Evolutionary conservation across 2,888 invertebrate genomes (phyloP).

Genomic region (Plusia festucae): DNA sequence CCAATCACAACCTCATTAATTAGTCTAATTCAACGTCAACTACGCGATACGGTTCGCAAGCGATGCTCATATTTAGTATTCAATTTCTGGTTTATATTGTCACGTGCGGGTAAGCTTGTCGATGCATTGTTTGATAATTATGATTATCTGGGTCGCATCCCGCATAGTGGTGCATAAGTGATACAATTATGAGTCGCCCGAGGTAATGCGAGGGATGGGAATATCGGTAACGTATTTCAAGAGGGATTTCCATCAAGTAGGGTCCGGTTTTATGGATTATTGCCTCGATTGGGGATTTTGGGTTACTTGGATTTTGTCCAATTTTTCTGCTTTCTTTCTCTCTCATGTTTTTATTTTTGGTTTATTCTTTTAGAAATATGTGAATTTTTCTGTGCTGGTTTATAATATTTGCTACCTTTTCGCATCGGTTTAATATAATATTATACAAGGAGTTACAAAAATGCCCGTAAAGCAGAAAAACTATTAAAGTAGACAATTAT

Average conservation of each 20-base stretch:
- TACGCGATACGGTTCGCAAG: conserved; percentile 13
- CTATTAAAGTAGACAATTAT: no score
- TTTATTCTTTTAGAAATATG: no score
- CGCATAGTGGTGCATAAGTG: conserved; percentile 8
- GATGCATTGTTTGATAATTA: conserved; percentile 32
- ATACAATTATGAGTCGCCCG: conserved; percentile 15
- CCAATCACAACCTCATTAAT: conserved; percentile 2
- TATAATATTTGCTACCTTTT: no score
- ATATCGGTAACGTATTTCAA: not conserved
- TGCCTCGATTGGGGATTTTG: not conserved
- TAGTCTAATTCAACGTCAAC: conserved; percentile 9
- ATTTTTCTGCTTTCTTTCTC: not conserved
- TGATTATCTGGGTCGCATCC: not conserved
- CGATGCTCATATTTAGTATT: conserved; percentile 16
- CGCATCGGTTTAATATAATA: no score
- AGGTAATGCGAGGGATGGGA: conserved; percentile 8
- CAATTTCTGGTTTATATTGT: conserved; percentile 15
- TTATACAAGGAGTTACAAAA: no score
- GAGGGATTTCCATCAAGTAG: not conserved
- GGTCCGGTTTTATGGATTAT: not conserved
- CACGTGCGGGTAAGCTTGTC: conserved; percentile 19
- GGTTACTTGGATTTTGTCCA: not conserved
- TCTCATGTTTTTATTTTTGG: no score
- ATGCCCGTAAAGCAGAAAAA: no score
- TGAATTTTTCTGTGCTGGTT: no score